phyloP scores from a whole-genome alignment of 1,140 invertebrate genomes.

The Zaprionus capensis region DNA sequence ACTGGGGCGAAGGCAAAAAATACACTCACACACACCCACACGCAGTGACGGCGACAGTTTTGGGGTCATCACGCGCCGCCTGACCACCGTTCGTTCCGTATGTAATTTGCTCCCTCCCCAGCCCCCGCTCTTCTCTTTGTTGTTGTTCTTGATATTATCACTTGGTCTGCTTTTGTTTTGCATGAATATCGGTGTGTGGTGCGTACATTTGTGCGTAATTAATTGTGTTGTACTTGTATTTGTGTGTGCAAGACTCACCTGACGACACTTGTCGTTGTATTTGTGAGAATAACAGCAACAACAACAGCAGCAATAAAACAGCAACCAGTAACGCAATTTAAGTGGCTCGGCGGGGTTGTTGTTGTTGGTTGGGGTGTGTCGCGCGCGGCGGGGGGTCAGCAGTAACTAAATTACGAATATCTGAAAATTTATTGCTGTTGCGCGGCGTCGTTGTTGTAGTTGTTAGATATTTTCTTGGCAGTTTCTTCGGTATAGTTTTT shows the following conservation, averaged over 20 bases:
- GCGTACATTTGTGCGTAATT: slow-evolving; percentile 16
- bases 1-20: not conserved
- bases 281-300: slow-evolving; percentile 34
- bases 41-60: slow-evolving; percentile 1
- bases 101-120: not conserved
- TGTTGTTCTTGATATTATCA: slow-evolving; percentile 27
- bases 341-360: slow-evolving; percentile 42
- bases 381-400: slow-evolving; percentile 30
- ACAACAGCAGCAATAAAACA: slow-evolving; percentile 23
- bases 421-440: slow-evolving; percentile 46
- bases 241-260: slow-evolving; percentile 66
- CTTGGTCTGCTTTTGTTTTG: slow-evolving; percentile 2
- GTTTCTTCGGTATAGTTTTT: slow-evolving; percentile 19
- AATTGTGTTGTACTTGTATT: slow-evolving; percentile 30
- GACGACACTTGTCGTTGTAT: slow-evolving; percentile 58
- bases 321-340: slow-evolving; percentile 33
- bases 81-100: not conserved
- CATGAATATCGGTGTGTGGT: slow-evolving; percentile 12
- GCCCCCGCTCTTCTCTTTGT: not conserved
- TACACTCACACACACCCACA: not conserved
- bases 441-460: slow-evolving; percentile 16
- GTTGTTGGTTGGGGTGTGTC: slow-evolving; percentile 6
- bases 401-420: slow-evolving; percentile 46
- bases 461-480: slow-evolving; percentile 38
- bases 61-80: slow-evolving; percentile 31